Base-by-base conservation (phyloP, 2,797 vertebrate genomes). In the Semaprochilodus insignis region DNA sequence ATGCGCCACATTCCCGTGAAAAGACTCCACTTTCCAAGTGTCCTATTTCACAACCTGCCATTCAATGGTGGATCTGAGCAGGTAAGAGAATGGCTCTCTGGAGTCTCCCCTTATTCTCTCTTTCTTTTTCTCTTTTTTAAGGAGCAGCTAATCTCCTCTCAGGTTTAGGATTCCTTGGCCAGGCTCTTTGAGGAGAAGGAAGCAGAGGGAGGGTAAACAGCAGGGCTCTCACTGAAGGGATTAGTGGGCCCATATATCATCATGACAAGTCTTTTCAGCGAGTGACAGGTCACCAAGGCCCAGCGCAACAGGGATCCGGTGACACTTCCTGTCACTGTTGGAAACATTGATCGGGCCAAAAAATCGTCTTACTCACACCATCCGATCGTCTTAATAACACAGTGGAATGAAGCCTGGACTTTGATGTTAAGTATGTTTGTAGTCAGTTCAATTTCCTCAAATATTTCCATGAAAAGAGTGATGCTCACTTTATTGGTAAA, bases 231-330 rank as follows among this genome's bases (percentile, higher is more conserved):
- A 91, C 85, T 92, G 90, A 90, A 70, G 89, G 93, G 93, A 96
- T 95, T 95, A 95, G 93, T 91, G 92, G 88, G 87, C 90, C 93
- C 93, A 95, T 96, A 92, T 89, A 95, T 95, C 95, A 95, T 90
- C 16, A 81, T 95, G 94, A 95, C 95, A 96, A 92, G 87, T 83
- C 94, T 91, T 95, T 95, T 95, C 93, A 94, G 88, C 83, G 34
- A 88, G 90, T 95, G 94, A 95, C 93, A 95, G 92, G 92, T 91
- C 87, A 88, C 92, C 86, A 87, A 90, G 92, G 91, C 90, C 87
- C 75, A 88, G 88, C 81, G 86, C 73, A 21, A 85, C 88, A 74
- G 89, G 90, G 91, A 93, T 95, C 93, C 87, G 70, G 89, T 95
- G 94, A 93, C 91, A 91, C 91, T 93, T 94, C 92, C 93, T 92